Evolutionary conservation across 2,113 vertebrate genomes (phyloP).

Genomic region (Cyanoliseus patagonus): DNA sequence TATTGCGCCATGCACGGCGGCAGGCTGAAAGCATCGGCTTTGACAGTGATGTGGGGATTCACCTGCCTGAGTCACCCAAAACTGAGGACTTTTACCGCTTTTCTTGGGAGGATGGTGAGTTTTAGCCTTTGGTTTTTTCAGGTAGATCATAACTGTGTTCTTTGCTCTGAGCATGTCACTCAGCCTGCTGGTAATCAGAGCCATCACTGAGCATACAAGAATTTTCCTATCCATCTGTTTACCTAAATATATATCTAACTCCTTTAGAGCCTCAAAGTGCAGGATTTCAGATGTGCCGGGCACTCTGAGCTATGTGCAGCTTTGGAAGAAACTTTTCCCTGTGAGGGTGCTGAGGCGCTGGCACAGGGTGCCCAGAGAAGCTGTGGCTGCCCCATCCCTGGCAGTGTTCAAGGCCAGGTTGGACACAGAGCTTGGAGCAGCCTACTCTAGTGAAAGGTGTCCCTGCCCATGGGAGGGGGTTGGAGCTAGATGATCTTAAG

Average conservation of each 20-base stretch:
- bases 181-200: not conserved
- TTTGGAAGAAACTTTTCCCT: not conserved
- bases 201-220: fast-evolving
- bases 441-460: not conserved
- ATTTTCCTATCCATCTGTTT: not conserved
- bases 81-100: slow-evolving; percentile 93
- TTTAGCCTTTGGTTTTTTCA: not conserved
- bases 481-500: not conserved
- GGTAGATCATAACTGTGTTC: not conserved
- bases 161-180: not conserved
- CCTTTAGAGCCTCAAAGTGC: not conserved
- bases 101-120: slow-evolving; percentile 96
- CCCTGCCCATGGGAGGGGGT: not conserved
- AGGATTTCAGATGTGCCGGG: not conserved
- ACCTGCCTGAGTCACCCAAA: slow-evolving; percentile 89
- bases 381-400: not conserved
- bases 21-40: slow-evolving; percentile 92
- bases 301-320: not conserved
- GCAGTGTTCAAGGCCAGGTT: not conserved
- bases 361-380: not conserved
- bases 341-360: not conserved
- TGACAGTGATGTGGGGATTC: slow-evolving; percentile 88
- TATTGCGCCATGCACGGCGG: slow-evolving; percentile 90
- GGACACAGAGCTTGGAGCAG: not conserved
- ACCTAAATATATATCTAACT: not conserved